Percentiles rank a stretch among this genome's conserved stretches.
These are phyloP conservation scores for Trogon surrucura DNA, from an alignment of 2,113 vertebrate genomes.

Conservation along the genomic window DNA sequence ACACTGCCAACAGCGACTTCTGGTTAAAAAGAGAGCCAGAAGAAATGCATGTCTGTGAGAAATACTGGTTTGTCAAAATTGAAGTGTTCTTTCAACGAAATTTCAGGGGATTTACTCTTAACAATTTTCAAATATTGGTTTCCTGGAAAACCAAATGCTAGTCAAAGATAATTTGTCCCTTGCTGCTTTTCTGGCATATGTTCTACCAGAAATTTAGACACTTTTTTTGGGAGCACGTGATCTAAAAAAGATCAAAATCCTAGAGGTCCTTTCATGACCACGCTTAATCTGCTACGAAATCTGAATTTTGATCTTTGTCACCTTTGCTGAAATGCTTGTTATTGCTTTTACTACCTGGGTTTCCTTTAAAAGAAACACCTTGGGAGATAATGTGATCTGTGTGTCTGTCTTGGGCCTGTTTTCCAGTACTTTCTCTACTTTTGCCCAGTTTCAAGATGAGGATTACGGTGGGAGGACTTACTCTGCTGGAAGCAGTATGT, in stretches of 20 bases:
- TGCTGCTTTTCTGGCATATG: background rate
- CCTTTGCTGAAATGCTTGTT: background rate
- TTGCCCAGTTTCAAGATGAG: background rate
- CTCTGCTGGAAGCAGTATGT: background rate
- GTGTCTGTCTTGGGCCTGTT: background rate
- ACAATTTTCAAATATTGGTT: conserved; percentile 20
- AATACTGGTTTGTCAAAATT: conserved; percentile 3
- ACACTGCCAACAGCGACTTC: background rate
- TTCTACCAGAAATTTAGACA: background rate
- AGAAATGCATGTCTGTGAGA: background rate
- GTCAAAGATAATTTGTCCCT: background rate
- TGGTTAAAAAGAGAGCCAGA: conserved; percentile 49
- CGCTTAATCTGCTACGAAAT: background rate
- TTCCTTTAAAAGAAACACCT: background rate
- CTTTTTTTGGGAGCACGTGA: background rate
- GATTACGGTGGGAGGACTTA: background rate
- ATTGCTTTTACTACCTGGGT: background rate
- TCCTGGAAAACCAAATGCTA: background rate
- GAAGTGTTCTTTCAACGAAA: conserved; percentile 15
- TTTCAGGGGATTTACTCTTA: background rate
- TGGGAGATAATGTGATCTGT: background rate
- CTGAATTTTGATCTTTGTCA: background rate
- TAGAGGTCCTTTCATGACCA: background rate
- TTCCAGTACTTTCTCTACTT: background rate
- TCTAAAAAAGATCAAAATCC: background rate